Base-by-base conservation (phyloP, 2,797 vertebrate species). In the Leucoraja ocellata region DNA sequence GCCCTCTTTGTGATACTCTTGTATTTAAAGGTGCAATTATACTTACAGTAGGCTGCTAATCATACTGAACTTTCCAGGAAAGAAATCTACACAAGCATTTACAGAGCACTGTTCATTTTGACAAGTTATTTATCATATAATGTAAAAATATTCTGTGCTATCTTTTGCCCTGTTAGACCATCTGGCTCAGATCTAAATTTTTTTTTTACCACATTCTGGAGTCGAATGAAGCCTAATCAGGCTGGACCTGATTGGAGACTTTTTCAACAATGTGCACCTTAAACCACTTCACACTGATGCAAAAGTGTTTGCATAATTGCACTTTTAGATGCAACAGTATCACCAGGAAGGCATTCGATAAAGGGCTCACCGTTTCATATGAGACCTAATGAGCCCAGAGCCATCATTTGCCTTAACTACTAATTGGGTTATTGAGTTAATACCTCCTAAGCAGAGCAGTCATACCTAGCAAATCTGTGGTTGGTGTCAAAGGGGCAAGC, bases 351-450 rank as follows among this genome's bases (percentile, higher is more conserved):
- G 14, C 90, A 91, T 71, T 54, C 14, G 73, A 39, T 74, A 76
- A 71, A 91, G 90, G 21, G 4, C 68, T 91, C 68, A 91, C 90
- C 68, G 39, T 91, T 91, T 91, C 36, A 58, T 54, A 74, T 91
- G 90, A 92, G 71, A 76, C 36, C 71, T 92, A 76, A 92, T 76
- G 90, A 92, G 71, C 90, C 36, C 21, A 46, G 23, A 54, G 71
- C 90, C 90, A 92, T 92, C 90, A 74, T 92, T 92, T 76, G 71
- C 90, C 46, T 92, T 54, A 54, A 76, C 71, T 74, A 14, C 90
- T 92, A 92, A 92, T 92, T 92, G 90, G 68, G 71, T 92, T 92
- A 74, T 54, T 54, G 71, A 74, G 90, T 71, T 74, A 92, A 92
- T 74, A 23, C 39, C 90, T 46, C 71, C 90, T 39, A 58, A 74